Base-by-base conservation (phyloP, 64 coral and sea anemone species). In the Dendrophyllia cribrosa region DNA sequence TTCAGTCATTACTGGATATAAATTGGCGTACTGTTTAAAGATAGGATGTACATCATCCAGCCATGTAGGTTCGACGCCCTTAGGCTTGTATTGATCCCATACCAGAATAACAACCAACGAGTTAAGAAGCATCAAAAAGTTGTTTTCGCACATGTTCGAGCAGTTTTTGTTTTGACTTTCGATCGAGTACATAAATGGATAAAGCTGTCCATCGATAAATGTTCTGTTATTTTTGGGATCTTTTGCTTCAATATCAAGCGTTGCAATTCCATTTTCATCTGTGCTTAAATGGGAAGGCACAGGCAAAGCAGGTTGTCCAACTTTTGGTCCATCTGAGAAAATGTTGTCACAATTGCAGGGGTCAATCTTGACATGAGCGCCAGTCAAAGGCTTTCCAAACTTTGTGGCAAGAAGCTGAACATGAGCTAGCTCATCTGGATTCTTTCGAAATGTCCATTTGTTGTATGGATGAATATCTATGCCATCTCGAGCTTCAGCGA, bases 381-480 rank as follows among this genome's bases (percentile, higher is more conserved):
- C 21, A 20, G 53, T 48, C 6, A 64, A 23, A 75, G 86, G 86
- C 2, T 45, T 25, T 17, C 86, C 86, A 88, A 88, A 88, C 70
- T 75, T 60, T 3, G 86, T 88, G 24, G 23, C 86, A 75, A 88
- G 16, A 4, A 88, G 21, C 23, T 75, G 1, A 25, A 88, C 34
- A 7, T 58, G 16, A 58, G 43, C 86, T 6, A 6, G 7, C 3
- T 88, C 70, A 21, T 34, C 70, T 10, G 86, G 51, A 55, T 73
- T 43, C 45, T 88, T 74, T 0, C 70, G 67, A 3, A 75, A 43
- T 48, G 34, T 59, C 86, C 86, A 88, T 26, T 46, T 51, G 67
- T 22, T 22, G 55, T 74, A 88, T 76, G 86, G 86, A 53, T 88
- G 86, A 43, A 88, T 62, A 58, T 88, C 86, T 16, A 88, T 19